phyloP scores from a whole-genome alignment of 2,797 vertebrate species.

The Neostethus bicornis region DNA sequence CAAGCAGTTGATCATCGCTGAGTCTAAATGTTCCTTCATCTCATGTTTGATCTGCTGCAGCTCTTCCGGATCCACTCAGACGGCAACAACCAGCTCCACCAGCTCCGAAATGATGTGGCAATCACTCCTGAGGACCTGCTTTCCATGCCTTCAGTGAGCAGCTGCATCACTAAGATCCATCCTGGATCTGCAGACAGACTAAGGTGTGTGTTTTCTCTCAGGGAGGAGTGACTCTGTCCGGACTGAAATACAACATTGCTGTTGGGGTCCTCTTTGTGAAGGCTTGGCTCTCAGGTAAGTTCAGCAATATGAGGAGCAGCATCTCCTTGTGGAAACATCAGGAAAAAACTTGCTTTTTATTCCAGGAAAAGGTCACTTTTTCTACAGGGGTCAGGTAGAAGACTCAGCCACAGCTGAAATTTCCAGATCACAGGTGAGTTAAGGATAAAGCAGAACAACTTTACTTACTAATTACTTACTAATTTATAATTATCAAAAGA shows the following conservation, averaged over 20 bases:
- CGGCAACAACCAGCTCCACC: constrained; percentile 76
- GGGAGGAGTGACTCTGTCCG: constrained; percentile 80
- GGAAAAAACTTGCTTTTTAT: constrained; percentile 10
- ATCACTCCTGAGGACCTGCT: constrained; percentile 76
- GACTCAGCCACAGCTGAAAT: constrained; percentile 85
- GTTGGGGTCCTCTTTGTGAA: constrained; percentile 82
- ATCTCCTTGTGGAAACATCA: too few relatives aligned
- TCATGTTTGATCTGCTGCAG: constrained; percentile 43
- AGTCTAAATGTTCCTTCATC: too few relatives aligned
- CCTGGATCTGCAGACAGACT: too few relatives aligned
- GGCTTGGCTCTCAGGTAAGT: constrained; percentile 83
- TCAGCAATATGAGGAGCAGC: not conserved
- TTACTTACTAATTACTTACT: too few relatives aligned
- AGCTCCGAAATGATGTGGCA: constrained; percentile 61
- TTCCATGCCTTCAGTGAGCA: constrained; percentile 76
- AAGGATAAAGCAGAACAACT: not conserved
- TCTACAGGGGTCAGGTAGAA: constrained; percentile 81
- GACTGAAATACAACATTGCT: constrained; percentile 80
- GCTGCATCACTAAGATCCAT: too few relatives aligned
- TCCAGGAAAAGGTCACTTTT: constrained; percentile 77
- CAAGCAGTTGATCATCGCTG: constrained; percentile 33
- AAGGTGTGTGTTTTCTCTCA: constrained; percentile 31
- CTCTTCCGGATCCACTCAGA: constrained; percentile 74
- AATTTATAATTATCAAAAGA: too few relatives aligned
- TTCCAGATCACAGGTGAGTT: constrained; percentile 80